Percentiles rank a stretch among this genome's conserved stretches.
Evolutionary conservation across 2,888 invertebrate genomes (phyloP).

Genomic region (Danaus chrysippus): DNA sequence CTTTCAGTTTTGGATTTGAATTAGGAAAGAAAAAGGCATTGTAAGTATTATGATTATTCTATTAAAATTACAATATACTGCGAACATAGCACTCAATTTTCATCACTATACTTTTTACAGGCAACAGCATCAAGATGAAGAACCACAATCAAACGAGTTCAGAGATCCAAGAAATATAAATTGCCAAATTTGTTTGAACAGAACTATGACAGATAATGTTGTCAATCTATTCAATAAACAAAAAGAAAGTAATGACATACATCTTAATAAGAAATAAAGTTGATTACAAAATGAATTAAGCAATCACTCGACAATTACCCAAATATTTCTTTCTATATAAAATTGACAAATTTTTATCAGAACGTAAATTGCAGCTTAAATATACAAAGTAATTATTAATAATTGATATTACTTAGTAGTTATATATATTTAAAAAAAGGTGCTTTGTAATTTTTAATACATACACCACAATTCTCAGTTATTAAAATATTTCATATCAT

Average conservation of each 20-base stretch:
- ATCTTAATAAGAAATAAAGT: conserved; percentile 25
- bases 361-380: too few species aligned
- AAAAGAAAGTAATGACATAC: conserved; percentile 54
- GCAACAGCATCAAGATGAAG: conserved; percentile 19
- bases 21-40: conserved; percentile 64
- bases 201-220: conserved; percentile 47
- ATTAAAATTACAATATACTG: conserved; percentile 16
- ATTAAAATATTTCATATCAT: neutral
- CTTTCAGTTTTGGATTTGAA: conserved; percentile 79
- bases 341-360: too few species aligned
- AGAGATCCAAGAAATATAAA: conserved; percentile 52
- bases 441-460: too few species aligned
- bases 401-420: too few species aligned
- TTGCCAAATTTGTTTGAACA: conserved; percentile 58
- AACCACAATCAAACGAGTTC: conserved; percentile 10
- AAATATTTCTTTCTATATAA: too few species aligned
- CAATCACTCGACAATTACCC: too few species aligned
- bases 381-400: too few species aligned
- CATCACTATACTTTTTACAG: conserved; percentile 35
- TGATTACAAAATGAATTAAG: conserved; percentile 3
- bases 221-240: conserved; percentile 58
- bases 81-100: neutral
- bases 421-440: too few species aligned
- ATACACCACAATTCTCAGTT: too few species aligned
- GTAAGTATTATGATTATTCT: conserved; percentile 33